Evolutionary conservation across 2,113 vertebrate genomes (phyloP).

Genomic region (Thamnophis sirtalis): DNA sequence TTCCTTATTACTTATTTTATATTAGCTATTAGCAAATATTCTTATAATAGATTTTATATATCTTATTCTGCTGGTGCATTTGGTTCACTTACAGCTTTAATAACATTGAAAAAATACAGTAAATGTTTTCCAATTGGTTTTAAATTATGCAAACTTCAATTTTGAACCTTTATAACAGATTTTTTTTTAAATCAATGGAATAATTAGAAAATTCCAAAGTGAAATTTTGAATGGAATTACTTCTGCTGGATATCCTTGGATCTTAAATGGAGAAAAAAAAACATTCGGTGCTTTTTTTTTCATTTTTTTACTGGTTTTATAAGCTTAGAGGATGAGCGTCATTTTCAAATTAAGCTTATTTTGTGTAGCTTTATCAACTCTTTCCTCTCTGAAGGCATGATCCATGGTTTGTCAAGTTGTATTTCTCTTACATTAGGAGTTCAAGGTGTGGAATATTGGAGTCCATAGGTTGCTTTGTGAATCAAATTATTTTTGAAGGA

Average conservation of each 20-base stretch:
- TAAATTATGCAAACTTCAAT: conserved; percentile 39
- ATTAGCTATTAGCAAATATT: conserved; percentile 52
- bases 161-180: conserved; percentile 43
- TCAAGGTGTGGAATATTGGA: conserved; percentile 48
- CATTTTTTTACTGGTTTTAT: conserved; percentile 45
- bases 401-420: conserved; percentile 23
- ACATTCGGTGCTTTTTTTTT: conserved; percentile 29
- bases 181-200: conserved; percentile 30
- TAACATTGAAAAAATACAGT: conserved; percentile 47
- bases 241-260: conserved; percentile 29
- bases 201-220: conserved; percentile 41
- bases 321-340: conserved; percentile 32
- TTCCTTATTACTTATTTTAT: conserved; percentile 15
- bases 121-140: conserved; percentile 43
- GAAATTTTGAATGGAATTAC: conserved; percentile 19
- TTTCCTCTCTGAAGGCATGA: conserved; percentile 41
- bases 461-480: conserved; percentile 31
- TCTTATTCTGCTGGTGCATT: conserved; percentile 56
- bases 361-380: conserved; percentile 38
- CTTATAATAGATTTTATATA: conserved; percentile 52
- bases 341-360: conserved; percentile 48
- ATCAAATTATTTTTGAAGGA: conserved; percentile 40
- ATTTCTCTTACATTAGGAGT: conserved; percentile 51
- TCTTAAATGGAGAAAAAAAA: background rate
- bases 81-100: conserved; percentile 57